A percentile compares a stretch with the other conserved stretches of the same genome.
Conservation (phyloP, 2,797 vertebrate genomes). For the Pseudochirops cupreus region DNA sequence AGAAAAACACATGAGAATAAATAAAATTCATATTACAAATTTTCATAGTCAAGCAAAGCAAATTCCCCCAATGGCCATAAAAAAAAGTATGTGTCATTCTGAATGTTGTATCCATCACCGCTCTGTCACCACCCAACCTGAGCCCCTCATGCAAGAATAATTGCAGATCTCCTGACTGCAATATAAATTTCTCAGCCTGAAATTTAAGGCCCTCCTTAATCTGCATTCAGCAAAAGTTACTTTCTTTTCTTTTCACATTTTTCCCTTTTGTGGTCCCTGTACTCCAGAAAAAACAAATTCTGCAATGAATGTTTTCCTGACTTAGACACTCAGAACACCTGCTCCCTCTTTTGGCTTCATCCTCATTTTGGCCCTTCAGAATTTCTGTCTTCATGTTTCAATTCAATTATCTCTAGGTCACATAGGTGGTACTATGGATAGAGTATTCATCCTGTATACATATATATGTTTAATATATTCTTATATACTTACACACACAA, state of each 20-base stretch:
- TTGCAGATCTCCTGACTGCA: neutral
- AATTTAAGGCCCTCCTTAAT: neutral
- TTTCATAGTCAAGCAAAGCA: neutral
- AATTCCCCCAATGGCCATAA: neutral
- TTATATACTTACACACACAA: too few species aligned
- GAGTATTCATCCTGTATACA: neutral
- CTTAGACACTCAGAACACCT: neutral
- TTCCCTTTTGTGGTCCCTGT: neutral
- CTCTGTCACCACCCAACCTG: neutral
- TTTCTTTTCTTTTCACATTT: neutral
- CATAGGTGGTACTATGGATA: neutral
- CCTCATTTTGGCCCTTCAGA: neutral
- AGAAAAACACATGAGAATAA: neutral
- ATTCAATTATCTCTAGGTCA: neutral
- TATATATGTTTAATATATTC: too few species aligned
- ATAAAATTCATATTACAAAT: neutral
- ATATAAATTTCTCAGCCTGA: neutral
- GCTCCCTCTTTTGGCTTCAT: neutral
- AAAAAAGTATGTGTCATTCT: neutral
- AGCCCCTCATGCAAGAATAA: neutral
- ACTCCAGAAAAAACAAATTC: neutral
- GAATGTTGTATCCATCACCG: neutral
- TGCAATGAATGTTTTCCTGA: neutral
- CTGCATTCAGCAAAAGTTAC: neutral
- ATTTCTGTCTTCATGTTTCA: neutral